Conservation (phyloP, 2,113 vertebrate genomes). For the Merops nubicus region DNA sequence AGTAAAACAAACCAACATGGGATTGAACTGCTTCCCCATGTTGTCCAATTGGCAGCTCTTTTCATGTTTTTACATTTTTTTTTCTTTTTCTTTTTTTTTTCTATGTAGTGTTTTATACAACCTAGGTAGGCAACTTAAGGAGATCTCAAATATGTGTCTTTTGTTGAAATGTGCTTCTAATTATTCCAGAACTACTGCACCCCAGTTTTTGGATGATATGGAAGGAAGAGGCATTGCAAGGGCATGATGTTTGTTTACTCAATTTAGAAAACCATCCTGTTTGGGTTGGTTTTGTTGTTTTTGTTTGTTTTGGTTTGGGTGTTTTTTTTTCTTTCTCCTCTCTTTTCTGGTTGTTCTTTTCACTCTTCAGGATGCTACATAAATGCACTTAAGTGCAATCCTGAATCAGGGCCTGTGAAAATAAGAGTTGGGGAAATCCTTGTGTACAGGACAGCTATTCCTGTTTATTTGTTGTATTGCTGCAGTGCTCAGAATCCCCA, state of each 20-base stretch:
- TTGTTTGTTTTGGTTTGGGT: too few species aligned
- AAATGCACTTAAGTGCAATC: background rate
- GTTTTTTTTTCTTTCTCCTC: background rate
- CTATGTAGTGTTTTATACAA: conserved; percentile 45
- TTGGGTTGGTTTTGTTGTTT: too few species aligned
- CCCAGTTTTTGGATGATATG: conserved; percentile 37
- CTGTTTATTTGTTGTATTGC: background rate
- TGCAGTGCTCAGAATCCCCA: background rate
- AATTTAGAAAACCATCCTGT: background rate
- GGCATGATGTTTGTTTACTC: background rate
- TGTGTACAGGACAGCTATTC: background rate
- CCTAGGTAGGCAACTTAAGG: conserved; percentile 61
- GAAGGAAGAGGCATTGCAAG: conserved; percentile 49
- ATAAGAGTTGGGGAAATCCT: background rate
- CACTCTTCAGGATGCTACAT: background rate
- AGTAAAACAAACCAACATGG: conserved; percentile 72
- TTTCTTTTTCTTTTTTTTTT: conserved; percentile 56
- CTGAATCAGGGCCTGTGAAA: conserved; percentile 18
- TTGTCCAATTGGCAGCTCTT: conserved; percentile 76
- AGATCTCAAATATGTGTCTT: conserved; percentile 67
- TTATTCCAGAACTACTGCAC: conserved; percentile 68
- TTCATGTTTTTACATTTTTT: conserved; percentile 24
- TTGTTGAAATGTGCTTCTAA: conserved; percentile 81
- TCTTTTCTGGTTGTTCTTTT: background rate
- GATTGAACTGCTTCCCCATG: conserved; percentile 71